Conservation (phyloP, 2,888 invertebrate species). For the Nemurella pictetii region DNA sequence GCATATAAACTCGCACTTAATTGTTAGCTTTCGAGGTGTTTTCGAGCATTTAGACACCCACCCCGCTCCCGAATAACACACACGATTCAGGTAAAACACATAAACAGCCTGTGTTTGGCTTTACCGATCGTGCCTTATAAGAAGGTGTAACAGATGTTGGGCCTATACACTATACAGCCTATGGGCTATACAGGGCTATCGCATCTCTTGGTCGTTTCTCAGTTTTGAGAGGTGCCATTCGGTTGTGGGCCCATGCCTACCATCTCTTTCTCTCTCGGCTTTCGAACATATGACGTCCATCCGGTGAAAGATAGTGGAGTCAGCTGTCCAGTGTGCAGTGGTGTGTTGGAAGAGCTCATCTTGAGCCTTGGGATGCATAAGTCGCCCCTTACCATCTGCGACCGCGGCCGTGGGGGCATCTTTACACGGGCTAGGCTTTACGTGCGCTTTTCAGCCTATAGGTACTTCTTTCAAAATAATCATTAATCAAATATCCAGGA, state of each 20-base stretch:
- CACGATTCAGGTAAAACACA: not conserved
- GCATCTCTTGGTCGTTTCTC: not conserved
- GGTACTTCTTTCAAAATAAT: not conserved
- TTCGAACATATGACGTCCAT: slow-evolving; percentile 15
- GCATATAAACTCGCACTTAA: not conserved
- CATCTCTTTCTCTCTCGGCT: not conserved
- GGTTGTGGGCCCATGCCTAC: not conserved
- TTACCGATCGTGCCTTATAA: not conserved
- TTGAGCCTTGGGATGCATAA: not conserved
- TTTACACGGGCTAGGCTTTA: not conserved
- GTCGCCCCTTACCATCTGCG: slow-evolving; percentile 4
- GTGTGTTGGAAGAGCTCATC: not conserved
- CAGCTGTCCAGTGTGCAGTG: slow-evolving; percentile 1
- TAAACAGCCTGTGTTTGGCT: too few relatives aligned
- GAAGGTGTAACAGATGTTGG: slow-evolving; percentile 2
- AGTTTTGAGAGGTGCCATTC: not conserved
- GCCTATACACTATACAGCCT: too few relatives aligned
- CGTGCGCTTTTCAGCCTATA: not conserved
- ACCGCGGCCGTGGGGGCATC: not conserved
- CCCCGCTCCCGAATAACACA: not conserved
- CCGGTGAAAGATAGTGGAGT: not conserved
- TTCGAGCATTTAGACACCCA: not conserved
- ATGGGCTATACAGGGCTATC: too few relatives aligned
- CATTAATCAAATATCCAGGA: not conserved
- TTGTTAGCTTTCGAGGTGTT: not conserved